A percentile compares a stretch with the other conserved stretches of the same genome.
These are phyloP conservation scores for Enteromius afrohamiltoni DNA, from an alignment of 2,797 vertebrate genomes.

Conservation along the genomic window DNA sequence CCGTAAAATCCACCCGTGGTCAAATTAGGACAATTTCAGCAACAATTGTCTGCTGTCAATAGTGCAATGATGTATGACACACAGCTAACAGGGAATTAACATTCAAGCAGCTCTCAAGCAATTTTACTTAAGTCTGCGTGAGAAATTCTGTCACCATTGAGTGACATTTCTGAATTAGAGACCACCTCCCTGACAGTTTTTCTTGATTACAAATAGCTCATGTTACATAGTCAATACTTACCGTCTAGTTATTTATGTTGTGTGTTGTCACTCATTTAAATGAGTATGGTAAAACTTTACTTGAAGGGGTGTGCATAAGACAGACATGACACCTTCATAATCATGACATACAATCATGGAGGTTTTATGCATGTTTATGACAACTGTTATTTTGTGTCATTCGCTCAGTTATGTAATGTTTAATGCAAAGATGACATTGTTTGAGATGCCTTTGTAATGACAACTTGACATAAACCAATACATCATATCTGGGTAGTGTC, in stretches of 20 bases:
- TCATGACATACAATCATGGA: too few species aligned
- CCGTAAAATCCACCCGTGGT: neutral
- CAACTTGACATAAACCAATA: too few species aligned
- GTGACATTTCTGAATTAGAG: neutral
- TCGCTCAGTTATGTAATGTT: too few species aligned
- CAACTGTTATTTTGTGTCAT: too few species aligned
- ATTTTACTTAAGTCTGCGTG: neutral
- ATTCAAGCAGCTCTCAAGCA: constrained; percentile 3
- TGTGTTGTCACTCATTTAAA: neutral
- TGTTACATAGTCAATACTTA: neutral
- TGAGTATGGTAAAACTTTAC: too few species aligned
- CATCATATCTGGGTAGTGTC: too few species aligned
- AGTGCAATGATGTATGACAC: neutral
- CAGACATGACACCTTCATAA: too few species aligned
- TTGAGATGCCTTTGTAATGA: too few species aligned
- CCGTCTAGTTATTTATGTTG: neutral
- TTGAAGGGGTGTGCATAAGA: too few species aligned
- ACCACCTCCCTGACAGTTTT: neutral
- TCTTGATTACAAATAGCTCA: neutral
- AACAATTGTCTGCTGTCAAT: neutral
- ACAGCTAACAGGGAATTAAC: neutral
- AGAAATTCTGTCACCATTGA: neutral
- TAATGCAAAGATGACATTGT: too few species aligned
- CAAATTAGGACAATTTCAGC: neutral
- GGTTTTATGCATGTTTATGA: too few species aligned